phyloP scores from a whole-genome alignment of 2,797 vertebrate genomes.

The Valencia hispanica region DNA sequence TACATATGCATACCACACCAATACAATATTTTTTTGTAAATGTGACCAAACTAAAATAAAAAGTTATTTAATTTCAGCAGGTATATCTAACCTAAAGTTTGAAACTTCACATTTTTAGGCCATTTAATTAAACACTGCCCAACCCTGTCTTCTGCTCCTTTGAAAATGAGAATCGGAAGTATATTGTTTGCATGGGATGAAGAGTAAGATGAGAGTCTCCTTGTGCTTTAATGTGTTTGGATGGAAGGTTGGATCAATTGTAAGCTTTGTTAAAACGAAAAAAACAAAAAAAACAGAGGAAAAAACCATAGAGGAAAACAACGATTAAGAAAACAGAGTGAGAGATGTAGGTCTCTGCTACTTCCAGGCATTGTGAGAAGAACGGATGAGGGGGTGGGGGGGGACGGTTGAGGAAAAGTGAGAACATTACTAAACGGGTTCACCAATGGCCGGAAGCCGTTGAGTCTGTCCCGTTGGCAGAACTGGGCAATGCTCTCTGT shows the following conservation, averaged over 20 bases:
- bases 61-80: not conserved
- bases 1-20: not conserved
- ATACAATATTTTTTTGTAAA: not conserved
- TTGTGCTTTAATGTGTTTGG: constrained; percentile 79
- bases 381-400: constrained; percentile 81
- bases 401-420: constrained; percentile 83
- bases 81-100: not conserved
- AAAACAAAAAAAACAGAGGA: constrained; percentile 30
- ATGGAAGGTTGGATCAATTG: constrained; percentile 71
- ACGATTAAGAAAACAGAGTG: constrained; percentile 78
- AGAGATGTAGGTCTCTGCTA: constrained; percentile 82
- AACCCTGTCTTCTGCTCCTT: constrained; percentile 17
- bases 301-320: constrained; percentile 74
- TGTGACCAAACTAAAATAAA: not conserved
- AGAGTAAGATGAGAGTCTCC: constrained; percentile 59
- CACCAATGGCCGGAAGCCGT: constrained; percentile 82
- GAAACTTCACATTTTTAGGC: not conserved
- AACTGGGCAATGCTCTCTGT: constrained; percentile 45
- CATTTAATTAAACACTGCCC: not conserved
- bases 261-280: constrained; percentile 52
- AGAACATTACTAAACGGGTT: constrained; percentile 85
- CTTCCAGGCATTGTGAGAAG: constrained; percentile 87
- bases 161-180: constrained; percentile 67
- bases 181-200: constrained; percentile 51
- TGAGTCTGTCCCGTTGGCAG: constrained; percentile 75